Evolutionary conservation across 2,888 invertebrate genomes (phyloP).

Genomic region (Teinopalpus imperialis): DNA sequence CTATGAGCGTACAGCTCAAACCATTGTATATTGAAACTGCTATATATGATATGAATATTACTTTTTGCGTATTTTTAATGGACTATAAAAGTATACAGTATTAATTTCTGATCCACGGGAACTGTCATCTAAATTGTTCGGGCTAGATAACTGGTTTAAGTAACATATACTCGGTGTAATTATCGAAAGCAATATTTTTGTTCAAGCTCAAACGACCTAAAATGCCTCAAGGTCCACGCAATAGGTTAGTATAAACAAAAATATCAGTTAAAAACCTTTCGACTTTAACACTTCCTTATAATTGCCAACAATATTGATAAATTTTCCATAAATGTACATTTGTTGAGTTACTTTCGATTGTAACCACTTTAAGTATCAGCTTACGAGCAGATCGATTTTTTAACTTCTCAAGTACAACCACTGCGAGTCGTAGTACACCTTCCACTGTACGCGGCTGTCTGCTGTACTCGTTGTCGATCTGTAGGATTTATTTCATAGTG

Average conservation of each 20-base stretch:
- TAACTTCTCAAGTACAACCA: slow-evolving; percentile 40
- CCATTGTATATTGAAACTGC: no score
- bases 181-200: slow-evolving; percentile 17
- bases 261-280: slow-evolving; percentile 8
- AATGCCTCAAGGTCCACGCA: slow-evolving; percentile 13
- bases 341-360: slow-evolving; percentile 16
- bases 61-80: no score
- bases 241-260: slow-evolving; percentile 10
- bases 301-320: slow-evolving; percentile 18
- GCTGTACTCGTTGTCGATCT: slow-evolving; percentile 16
- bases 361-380: slow-evolving; percentile 10
- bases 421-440: slow-evolving; percentile 29
- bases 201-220: slow-evolving; percentile 12
- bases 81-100: no score
- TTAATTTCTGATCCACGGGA: neutral
- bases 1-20: neutral
- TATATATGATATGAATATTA: no score
- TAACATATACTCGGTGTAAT: neutral
- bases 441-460: slow-evolving; percentile 7
- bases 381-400: slow-evolving; percentile 19
- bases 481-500: slow-evolving; percentile 18
- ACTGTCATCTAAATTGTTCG: neutral
- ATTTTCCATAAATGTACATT: slow-evolving; percentile 21
- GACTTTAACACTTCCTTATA: slow-evolving; percentile 15
- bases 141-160: neutral